A percentile compares a stretch with the other conserved stretches of the same genome.
phyloP scores from a whole-genome alignment of 2,797 vertebrate species.

The Delichon dasypus region DNA sequence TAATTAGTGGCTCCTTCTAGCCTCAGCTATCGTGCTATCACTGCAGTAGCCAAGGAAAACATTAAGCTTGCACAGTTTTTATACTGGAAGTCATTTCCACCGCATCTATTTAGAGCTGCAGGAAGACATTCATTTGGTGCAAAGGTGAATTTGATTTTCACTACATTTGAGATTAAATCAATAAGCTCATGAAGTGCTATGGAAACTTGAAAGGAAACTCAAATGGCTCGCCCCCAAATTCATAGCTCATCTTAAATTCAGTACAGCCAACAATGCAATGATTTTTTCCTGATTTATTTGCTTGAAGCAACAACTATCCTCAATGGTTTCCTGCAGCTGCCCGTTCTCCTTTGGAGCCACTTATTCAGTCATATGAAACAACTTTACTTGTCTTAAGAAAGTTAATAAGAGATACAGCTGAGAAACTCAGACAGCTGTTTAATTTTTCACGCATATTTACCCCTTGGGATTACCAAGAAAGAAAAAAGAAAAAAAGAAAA shows the following conservation, averaged over 20 bases:
- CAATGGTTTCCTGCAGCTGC: not conserved
- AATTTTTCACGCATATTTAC: not conserved
- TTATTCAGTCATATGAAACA: not conserved
- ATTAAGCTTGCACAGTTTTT: not conserved
- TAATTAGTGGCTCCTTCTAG: not conserved
- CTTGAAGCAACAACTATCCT: not conserved
- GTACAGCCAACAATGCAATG: not conserved
- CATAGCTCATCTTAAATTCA: slow-evolving; percentile 2
- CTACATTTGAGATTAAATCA: not conserved
- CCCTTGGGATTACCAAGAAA: not conserved
- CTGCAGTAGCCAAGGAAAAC: not conserved
- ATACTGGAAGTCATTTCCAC: not conserved
- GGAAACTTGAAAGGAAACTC: slow-evolving; percentile 3
- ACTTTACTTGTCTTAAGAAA: not conserved
- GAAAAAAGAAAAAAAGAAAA: too few species aligned
- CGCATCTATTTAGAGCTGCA: not conserved
- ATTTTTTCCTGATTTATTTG: not conserved
- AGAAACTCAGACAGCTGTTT: not conserved
- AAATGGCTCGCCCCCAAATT: not conserved
- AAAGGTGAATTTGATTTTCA: not conserved
- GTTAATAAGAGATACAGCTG: not conserved
- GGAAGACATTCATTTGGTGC: not conserved
- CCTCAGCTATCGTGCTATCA: not conserved
- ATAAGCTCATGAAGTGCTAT: not conserved
- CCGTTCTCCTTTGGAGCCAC: not conserved